A percentile compares a stretch with the other conserved stretches of the same genome.
phyloP scores from a whole-genome alignment of 2,888 invertebrate genomes.

The Himalopsyche kuldschensis region DNA sequence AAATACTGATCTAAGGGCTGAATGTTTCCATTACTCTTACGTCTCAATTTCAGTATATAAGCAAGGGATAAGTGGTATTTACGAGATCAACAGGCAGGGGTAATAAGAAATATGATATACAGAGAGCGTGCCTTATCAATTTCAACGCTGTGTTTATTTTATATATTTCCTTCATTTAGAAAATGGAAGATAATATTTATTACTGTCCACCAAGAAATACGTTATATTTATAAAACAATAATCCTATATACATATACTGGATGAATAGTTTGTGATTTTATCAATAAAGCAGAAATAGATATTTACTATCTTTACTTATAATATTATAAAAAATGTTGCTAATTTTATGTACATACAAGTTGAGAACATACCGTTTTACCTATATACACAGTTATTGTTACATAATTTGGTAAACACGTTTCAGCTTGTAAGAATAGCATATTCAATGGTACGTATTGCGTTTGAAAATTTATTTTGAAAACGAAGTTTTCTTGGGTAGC shows the following conservation, averaged over 20 bases:
- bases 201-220: neutral
- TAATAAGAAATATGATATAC: constrained; percentile 35
- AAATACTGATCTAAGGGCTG: neutral
- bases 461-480: no score
- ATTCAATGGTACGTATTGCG: no score
- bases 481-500: no score
- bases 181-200: constrained; percentile 6
- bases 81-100: constrained; percentile 33
- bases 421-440: no score
- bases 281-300: no score
- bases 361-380: no score
- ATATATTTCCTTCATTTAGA: constrained; percentile 20
- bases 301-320: no score
- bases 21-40: constrained; percentile 24
- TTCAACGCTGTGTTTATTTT: constrained; percentile 16
- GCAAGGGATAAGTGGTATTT: constrained; percentile 33
- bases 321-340: no score
- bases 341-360: no score
- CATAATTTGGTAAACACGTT: no score
- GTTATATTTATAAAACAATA: neutral
- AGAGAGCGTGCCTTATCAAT: constrained; percentile 28
- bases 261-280: no score
- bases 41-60: constrained; percentile 21
- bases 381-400: no score
- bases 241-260: neutral